Evolutionary conservation across 2,888 invertebrate species (phyloP), one percentile per base, ranked within the genome.

Genomic region (Suillia variegata): DNA sequence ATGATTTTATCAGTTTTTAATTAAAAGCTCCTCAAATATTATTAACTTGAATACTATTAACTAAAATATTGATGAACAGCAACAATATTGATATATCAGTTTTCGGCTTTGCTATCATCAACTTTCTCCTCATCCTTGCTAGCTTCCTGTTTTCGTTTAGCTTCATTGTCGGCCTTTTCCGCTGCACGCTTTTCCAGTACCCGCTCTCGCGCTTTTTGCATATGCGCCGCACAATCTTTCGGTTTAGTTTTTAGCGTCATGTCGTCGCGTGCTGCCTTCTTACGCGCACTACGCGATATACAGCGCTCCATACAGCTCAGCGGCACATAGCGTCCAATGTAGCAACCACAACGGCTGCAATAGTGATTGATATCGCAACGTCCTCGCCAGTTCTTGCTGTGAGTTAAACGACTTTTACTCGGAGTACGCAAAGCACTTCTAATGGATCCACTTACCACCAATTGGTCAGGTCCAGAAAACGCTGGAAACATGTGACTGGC

Each of bases 361-460:
- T 81, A 81, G 42, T 81, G 80, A 64, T 81, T 81, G 49, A 73
- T 74, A 17, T 80, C 80, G 26, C 63, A 61, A 2, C 77, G 76
- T 2, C 71, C 68, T 0, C 60, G 42, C 69, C 77, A 78, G 33
- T 62, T 74, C 56, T 77, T 74, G 56, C 79, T 79, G 18, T n/a
- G n/a, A n/a, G n/a, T 26, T 10, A 26, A 26, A 26, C 26, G 26
- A 26, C n/a, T n/a, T n/a, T n/a, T n/a, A n/a, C n/a, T n/a, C n/a
- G n/a, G n/a, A n/a, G n/a, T n/a, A n/a, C n/a, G n/a, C n/a, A n/a
- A n/a, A n/a, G n/a, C n/a, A n/a, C n/a, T n/a, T n/a, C 2, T 12
- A 54, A 34, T 45, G 17, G 8, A 26, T 52, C 1, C 18, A 6
- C 67, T 61, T 58, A 76, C 78, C 75, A 75, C 49, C 70, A 53